Evolutionary conservation across 1,140 invertebrate species (phyloP), one percentile per base, ranked within the genome.

Genomic region (Berghia stephanieae): DNA sequence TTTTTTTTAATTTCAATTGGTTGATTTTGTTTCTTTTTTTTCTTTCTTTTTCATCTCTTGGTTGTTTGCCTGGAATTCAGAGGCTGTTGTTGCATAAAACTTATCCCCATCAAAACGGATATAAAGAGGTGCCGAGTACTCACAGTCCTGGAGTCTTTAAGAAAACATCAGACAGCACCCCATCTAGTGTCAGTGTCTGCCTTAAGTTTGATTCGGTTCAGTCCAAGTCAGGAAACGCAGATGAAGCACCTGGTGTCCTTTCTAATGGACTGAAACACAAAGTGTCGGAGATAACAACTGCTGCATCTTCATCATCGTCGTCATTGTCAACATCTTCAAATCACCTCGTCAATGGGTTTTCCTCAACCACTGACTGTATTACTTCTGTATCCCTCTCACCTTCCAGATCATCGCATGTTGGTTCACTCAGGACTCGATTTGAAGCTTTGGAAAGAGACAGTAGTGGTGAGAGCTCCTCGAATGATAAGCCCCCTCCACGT

Each of bases 21-120:
- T 66, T 1, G 24, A 44, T 66, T 6, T 44, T 63, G 6, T 66
- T 75, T 24, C 46, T 66, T 66, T 66, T 63, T 43, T 44, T 16
- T 75, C 34, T 44, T 42, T 75, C 40, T 66, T 31, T 27, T 43
- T 3, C 24, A 66, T 63, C 31, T 21, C n/a, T n/a, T n/a, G n/a
- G n/a, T n/a, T n/a, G n/a, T n/a, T n/a, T n/a, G n/a, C n/a, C n/a
- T 21, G 10, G 13, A 21, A 3, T 42, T 24, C 63, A 76, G 74
- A 66, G 74, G 31, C 18, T 76, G 74, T 68, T 76, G 42, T 68
- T 76, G 34, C 74, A 76, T 44, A 76, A 76, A 60, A 34, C 31
- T 31, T 76, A 76, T 44, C 60, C 74, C 24, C 57, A 46, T 49
- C 57, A 76, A 34, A 76, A 76, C 68, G 74, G 74, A 2, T 67